Conservation (phyloP, 2,888 invertebrate genomes). For the Shargacucullia verbasci region DNA sequence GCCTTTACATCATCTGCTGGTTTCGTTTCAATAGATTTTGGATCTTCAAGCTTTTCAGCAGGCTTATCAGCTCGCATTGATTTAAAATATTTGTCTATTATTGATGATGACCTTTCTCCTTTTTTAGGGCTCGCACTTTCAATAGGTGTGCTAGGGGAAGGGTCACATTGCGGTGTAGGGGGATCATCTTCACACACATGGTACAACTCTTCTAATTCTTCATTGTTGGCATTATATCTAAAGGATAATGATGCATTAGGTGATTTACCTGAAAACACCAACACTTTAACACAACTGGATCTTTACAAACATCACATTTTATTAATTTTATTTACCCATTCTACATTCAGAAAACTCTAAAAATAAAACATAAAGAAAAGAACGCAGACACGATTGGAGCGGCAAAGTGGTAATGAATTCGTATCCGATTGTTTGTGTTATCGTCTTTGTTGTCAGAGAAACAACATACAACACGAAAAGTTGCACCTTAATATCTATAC, state of each 20-base stretch:
- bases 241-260: constrained; percentile 89
- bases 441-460: constrained; percentile 77
- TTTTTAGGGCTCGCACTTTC: constrained; percentile 83
- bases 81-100: constrained; percentile 87
- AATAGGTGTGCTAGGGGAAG: constrained; percentile 70
- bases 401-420: constrained; percentile 37
- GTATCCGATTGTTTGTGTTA: constrained; percentile 62
- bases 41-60: constrained; percentile 73
- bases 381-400: constrained; percentile 41
- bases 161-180: constrained; percentile 83
- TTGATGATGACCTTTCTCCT: constrained; percentile 81
- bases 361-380: constrained; percentile 46
- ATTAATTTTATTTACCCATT: constrained; percentile 40
- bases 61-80: constrained; percentile 78
- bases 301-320: constrained; percentile 4
- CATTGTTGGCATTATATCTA: constrained; percentile 93
- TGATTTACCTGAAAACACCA: constrained; percentile 77
- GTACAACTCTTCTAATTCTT: constrained; percentile 92
- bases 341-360: constrained; percentile 23
- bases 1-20: constrained; percentile 67
- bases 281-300: constrained; percentile 14
- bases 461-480: constrained; percentile 49
- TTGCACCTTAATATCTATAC: constrained; percentile 24
- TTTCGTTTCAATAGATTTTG: constrained; percentile 70
- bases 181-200: constrained; percentile 90